phyloP scores from a whole-genome alignment of 1,140 invertebrate genomes.

The Platyscapa corneri region DNA sequence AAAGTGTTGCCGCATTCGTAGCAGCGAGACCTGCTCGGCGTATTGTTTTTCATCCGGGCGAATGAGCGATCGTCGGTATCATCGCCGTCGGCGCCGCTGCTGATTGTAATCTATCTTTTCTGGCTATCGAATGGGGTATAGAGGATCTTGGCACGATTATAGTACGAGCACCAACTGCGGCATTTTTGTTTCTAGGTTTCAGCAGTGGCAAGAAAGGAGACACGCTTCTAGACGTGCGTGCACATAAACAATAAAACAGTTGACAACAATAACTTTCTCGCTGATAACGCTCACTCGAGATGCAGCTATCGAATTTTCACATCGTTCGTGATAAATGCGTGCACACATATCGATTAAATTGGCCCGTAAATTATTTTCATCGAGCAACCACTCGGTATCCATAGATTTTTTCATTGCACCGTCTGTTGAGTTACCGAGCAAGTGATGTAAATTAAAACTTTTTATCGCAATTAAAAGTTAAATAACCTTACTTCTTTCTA shows the following conservation, averaged over 20 bases:
- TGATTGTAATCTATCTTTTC: neutral
- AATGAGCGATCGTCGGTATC: neutral
- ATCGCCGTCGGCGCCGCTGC: no score
- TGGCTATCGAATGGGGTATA: neutral
- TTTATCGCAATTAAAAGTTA: neutral
- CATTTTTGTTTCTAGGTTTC: neutral
- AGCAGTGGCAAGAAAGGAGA: no score
- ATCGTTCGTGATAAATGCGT: no score
- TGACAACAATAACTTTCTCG: no score
- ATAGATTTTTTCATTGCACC: neutral
- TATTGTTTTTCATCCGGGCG: neutral
- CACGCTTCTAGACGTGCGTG: no score
- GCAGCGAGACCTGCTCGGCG: neutral
- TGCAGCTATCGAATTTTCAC: no score
- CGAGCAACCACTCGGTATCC: neutral
- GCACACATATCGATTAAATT: no score
- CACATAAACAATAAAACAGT: no score
- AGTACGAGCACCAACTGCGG: no score
- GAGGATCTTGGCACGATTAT: no score
- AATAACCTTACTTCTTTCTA: neutral
- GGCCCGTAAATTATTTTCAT: neutral
- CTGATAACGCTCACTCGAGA: no score
- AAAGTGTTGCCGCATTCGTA: slow-evolving; percentile 22
- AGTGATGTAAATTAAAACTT: neutral
- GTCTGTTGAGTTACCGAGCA: neutral